Conservation (phyloP, 2,113 vertebrate species). For the Oreocharis arfaki region DNA sequence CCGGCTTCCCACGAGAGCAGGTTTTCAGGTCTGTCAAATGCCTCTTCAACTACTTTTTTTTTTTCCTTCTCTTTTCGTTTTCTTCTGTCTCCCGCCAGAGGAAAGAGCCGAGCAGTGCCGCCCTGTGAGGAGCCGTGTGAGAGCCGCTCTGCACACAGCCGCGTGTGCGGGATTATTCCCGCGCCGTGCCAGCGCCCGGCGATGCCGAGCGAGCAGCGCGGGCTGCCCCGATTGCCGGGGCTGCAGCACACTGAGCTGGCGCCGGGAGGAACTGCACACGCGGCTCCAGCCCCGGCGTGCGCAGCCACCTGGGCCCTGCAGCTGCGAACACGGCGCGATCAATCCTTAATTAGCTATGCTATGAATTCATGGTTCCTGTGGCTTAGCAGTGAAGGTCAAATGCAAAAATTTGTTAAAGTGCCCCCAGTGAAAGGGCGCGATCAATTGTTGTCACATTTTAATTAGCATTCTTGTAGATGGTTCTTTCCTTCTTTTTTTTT, state of each 20-base stretch:
- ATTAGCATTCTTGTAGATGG: not conserved
- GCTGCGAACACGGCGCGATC: fast-evolving
- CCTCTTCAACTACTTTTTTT: fast-evolving
- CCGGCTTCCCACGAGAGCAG: fast-evolving
- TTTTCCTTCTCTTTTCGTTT: not conserved
- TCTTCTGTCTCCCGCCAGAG: fast-evolving
- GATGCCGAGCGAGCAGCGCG: fast-evolving
- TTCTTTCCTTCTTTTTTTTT: not conserved
- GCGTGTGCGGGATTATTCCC: fast-evolving
- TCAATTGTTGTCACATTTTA: not conserved
- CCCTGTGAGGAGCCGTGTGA: not conserved
- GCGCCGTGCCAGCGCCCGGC: fast-evolving
- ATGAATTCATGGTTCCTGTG: not conserved
- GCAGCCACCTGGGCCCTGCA: fast-evolving
- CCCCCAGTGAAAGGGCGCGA: not conserved
- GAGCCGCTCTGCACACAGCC: fast-evolving
- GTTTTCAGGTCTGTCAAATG: fast-evolving
- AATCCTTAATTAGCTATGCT: not conserved
- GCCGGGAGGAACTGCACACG: fast-evolving
- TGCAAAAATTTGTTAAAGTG: not conserved
- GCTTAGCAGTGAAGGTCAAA: not conserved
- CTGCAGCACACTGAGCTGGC: not conserved
- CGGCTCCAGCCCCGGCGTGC: fast-evolving
- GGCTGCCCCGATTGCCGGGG: fast-evolving
- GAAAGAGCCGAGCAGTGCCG: too few relatives aligned